Conservation (phyloP, 2,113 vertebrate genomes). For the Chionis minor region DNA sequence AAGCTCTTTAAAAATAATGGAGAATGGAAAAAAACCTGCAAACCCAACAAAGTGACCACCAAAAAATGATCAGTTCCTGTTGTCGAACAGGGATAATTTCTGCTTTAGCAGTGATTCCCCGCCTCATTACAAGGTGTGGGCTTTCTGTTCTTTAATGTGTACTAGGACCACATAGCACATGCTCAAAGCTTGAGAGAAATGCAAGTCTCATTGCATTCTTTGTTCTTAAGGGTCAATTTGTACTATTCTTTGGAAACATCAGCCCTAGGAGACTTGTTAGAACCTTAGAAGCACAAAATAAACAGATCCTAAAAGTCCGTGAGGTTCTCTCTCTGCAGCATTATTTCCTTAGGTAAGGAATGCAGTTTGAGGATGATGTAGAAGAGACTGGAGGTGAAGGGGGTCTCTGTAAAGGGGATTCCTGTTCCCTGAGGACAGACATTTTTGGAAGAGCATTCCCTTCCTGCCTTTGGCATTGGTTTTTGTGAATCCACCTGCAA, state of each 20-base stretch:
- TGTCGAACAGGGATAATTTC: slow-evolving; percentile 48
- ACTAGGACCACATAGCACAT: not conserved
- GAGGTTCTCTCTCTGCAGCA: not conserved
- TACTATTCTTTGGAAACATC: not conserved
- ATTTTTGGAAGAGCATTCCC: not conserved
- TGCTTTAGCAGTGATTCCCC: not conserved
- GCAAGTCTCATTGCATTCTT: not conserved
- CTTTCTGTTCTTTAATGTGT: not conserved
- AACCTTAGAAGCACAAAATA: not conserved
- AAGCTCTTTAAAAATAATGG: slow-evolving; percentile 55
- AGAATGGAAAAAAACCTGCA: not conserved
- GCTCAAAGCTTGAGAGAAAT: not conserved
- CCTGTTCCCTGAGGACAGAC: fast-evolving
- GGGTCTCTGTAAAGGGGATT: not conserved
- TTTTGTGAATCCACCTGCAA: not conserved
- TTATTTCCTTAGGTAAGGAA: not conserved
- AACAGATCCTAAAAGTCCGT: not conserved
- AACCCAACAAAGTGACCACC: not conserved
- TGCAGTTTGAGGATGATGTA: not conserved
- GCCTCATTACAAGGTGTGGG: not conserved
- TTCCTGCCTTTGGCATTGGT: not conserved
- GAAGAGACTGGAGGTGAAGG: not conserved
- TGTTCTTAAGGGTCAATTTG: not conserved
- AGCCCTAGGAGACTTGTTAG: not conserved
- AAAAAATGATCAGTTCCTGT: not conserved